Evolutionary conservation across 2,113 vertebrate genomes (phyloP), one percentile per base, ranked within the genome.

Genomic region (Lucifuga dentata): DNA sequence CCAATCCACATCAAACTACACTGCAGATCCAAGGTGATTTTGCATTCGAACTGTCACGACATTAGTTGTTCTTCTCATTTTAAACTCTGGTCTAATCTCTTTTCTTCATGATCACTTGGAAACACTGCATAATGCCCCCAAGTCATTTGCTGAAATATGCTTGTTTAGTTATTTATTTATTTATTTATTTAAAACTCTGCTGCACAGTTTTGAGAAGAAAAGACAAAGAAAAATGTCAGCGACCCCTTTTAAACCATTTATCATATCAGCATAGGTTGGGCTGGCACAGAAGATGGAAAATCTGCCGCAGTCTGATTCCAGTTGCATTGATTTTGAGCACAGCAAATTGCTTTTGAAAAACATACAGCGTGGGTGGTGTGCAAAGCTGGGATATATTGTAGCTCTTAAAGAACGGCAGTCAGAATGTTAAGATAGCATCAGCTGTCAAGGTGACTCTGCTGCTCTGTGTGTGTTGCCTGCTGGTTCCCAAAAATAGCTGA

Each of bases 401-500:
- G 86, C 83, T 76, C 81, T 84, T 87, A 87, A 86, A 88, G 87
- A 79, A 84, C 58, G 75, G 82, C 87, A 84, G 78, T 75, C 86
- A 78, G 84, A 81, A 84, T 87, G 86, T 87, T 82, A 85, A 87
- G 90, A 89, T 87, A 86, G 90, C 87, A 88, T 91, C 88, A 89
- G 86, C 87, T 90, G 87, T 90, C 90, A 91, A 91, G 90, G 90
- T 91, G 90, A 91, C 90, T 91, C 87, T 50, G 78, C 86, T 86
- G 83, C 86, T 86, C 69, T 81, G 84, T 41, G 81, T 71, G 83
- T 83, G 87, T 85, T 87, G 81, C 79, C 86, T 85, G 83, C 84
- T 73, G 83, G 60, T 71, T 88, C 88, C 87, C 88, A 86, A 88
- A 91, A 91, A 89, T 90, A 91, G 87, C 79, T 15, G 83, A 78